Base-by-base conservation (phyloP, 2,113 vertebrate genomes). In the Saguinus midas region DNA sequence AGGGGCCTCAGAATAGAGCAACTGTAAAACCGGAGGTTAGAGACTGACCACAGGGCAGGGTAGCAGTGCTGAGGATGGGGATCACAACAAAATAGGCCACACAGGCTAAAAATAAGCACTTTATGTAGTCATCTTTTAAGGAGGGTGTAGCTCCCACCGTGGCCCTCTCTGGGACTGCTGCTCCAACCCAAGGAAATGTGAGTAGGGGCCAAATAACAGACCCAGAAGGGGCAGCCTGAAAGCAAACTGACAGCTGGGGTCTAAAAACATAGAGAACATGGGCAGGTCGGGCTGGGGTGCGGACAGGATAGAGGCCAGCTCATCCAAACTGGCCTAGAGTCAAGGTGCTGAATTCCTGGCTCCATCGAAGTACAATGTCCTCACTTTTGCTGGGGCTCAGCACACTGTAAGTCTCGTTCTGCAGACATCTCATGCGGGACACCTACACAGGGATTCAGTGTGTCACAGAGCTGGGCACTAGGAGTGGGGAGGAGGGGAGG, bases 361-460 rank as follows among this genome's bases (percentile, higher is more conserved):
- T 98, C 98, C 98, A 99, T 16, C 86, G 97, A 48, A 48, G 87
- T 50, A 98, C 96, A 5, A 98, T 45, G 4, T 98, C 78, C 52
- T 98, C 81, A 5, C 98, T 98, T 35, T 98, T 97, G 55, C 83
- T 91, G 0, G 1, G 32, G 20, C 64, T 98, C 83, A 99, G 94
- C 85, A 98, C 37, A 0, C 0, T 79, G 90, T 98, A 98, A 0
- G 18, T 93, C 95, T 98, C 50, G 0, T 97, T 96, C 66, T 3
- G 70, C 27, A 48, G 11, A 87, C 98, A 99, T 14, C 87, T 18
- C 7, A 29, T 73, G 0, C 81, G 98, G 72, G 91, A 92, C 43
- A 99, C 98, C 98, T 99, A 78, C 20, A 29, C 2, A 6, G 45
- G 80, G 40, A 21, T 35, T 1, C 45, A 96, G 3, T 1, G 2